Conservation (phyloP, 1,140 invertebrate genomes). For the Colletes latitarsis region DNA sequence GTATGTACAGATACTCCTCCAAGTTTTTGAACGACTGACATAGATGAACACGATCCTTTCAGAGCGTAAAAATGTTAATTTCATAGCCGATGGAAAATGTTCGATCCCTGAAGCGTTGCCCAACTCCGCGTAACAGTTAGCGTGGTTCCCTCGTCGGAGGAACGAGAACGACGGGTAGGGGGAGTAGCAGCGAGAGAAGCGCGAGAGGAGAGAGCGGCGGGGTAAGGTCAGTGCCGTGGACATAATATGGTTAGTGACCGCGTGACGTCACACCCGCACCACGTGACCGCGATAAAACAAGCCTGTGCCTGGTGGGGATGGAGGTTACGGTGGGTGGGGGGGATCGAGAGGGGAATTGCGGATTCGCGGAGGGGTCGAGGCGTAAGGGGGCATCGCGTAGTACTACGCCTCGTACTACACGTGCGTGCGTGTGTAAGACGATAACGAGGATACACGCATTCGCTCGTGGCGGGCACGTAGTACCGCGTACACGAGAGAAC, state of each 20-base stretch:
- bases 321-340: neutral
- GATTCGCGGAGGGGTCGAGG: slow-evolving; percentile 26
- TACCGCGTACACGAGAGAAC: slow-evolving; percentile 4
- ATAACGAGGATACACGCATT: slow-evolving; percentile 72
- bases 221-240: slow-evolving; percentile 75
- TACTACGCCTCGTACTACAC: slow-evolving; percentile 78
- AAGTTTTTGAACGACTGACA: too few relatives aligned
- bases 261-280: slow-evolving; percentile 62
- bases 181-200: neutral
- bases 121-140: too few relatives aligned
- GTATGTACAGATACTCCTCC: too few relatives aligned
- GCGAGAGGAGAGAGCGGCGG: slow-evolving; percentile 20
- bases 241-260: slow-evolving; percentile 73
- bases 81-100: too few relatives aligned
- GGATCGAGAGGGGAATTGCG: slow-evolving; percentile 37
- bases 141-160: neutral
- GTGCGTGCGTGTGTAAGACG: slow-evolving; percentile 76
- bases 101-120: too few relatives aligned
- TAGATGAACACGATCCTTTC: too few relatives aligned
- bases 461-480: slow-evolving; percentile 44
- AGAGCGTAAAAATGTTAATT: too few relatives aligned
- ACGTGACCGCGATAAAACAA: slow-evolving; percentile 65
- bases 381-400: slow-evolving; percentile 60
- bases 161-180: too few relatives aligned
- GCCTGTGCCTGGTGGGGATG: slow-evolving; percentile 8